Percentiles rank a stretch among this genome's conserved stretches.
phyloP scores from a whole-genome alignment of 2,888 invertebrate genomes.

The Mactromeris polynyma region DNA sequence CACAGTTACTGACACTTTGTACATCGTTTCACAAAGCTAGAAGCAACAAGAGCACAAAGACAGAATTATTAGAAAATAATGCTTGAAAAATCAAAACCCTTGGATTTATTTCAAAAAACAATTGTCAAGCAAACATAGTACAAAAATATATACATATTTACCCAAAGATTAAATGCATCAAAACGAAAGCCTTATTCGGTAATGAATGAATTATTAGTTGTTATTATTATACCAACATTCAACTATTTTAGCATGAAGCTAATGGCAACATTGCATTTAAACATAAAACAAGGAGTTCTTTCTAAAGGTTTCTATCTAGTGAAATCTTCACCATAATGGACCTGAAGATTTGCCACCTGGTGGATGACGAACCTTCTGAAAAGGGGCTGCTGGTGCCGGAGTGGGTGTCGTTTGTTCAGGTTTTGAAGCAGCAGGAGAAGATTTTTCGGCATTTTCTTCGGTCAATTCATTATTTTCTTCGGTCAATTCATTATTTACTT shows the following conservation, averaged over 20 bases:
- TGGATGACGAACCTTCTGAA: slow-evolving; percentile 60
- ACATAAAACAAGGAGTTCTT: background rate
- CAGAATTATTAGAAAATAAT: background rate
- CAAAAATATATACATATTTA: slow-evolving; percentile 18
- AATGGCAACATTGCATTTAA: background rate
- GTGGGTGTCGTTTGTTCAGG: slow-evolving; percentile 14
- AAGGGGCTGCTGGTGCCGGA: slow-evolving; percentile 12
- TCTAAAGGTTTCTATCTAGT: background rate
- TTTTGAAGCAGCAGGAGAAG: slow-evolving; percentile 8
- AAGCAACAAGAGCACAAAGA: background rate
- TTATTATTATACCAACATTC: slow-evolving; percentile 1
- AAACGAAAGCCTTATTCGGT: background rate
- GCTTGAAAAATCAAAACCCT: slow-evolving; percentile 1
- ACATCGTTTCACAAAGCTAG: background rate
- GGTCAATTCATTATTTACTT: slow-evolving; percentile 27
- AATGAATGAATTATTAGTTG: background rate
- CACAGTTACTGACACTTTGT: background rate
- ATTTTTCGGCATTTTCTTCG: slow-evolving; percentile 28
- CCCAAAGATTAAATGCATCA: background rate
- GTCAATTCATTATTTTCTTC: slow-evolving; percentile 32
- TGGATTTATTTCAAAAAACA: background rate
- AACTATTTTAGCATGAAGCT: background rate
- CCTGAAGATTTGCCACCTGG: slow-evolving; percentile 63
- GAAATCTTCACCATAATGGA: slow-evolving; percentile 56
- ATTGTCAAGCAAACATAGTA: slow-evolving; percentile 14